These are phyloP conservation scores for Gerris lacustris DNA, from an alignment of 2,888 invertebrate genomes.

Conservation along the genomic window DNA sequence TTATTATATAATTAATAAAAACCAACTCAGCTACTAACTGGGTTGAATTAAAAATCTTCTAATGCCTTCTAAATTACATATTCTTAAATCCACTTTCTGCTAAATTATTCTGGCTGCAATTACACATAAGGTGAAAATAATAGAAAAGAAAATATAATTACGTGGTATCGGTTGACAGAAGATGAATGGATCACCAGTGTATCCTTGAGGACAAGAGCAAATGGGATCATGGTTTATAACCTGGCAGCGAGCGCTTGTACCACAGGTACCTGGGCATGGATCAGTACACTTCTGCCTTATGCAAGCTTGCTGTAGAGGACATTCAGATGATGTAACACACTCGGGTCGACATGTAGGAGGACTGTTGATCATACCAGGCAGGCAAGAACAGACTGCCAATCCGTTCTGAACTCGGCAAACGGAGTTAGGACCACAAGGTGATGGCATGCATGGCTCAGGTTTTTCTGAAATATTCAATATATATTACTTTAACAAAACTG, in stretches of 20 bases:
- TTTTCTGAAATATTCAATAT: conserved; percentile 22
- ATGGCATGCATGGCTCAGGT: conserved; percentile 57
- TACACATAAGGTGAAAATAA: not conserved
- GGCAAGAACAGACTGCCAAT: conserved; percentile 63
- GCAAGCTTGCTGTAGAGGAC: conserved; percentile 50
- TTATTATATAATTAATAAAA: not conserved
- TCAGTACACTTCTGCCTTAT: conserved; percentile 57
- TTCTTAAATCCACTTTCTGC: too few relatives aligned
- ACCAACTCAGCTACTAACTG: not conserved
- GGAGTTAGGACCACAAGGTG: conserved; percentile 68
- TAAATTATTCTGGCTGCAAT: too few relatives aligned
- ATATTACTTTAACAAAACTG: not conserved
- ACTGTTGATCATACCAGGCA: conserved; percentile 61
- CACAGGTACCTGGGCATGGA: conserved; percentile 65
- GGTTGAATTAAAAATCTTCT: not conserved
- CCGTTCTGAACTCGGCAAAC: conserved; percentile 59
- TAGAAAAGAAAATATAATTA: not conserved
- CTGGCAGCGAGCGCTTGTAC: conserved; percentile 64
- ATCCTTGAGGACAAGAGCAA: conserved; percentile 59
- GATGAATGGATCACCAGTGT: conserved; percentile 58
- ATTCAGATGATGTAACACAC: conserved; percentile 63
- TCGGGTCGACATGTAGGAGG: conserved; percentile 66
- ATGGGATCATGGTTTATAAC: conserved; percentile 71
- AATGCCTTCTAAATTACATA: not conserved
- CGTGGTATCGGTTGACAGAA: conserved; percentile 16